Base-by-base conservation (phyloP, 2,113 vertebrate species). In the Xyrauchen texanus region DNA sequence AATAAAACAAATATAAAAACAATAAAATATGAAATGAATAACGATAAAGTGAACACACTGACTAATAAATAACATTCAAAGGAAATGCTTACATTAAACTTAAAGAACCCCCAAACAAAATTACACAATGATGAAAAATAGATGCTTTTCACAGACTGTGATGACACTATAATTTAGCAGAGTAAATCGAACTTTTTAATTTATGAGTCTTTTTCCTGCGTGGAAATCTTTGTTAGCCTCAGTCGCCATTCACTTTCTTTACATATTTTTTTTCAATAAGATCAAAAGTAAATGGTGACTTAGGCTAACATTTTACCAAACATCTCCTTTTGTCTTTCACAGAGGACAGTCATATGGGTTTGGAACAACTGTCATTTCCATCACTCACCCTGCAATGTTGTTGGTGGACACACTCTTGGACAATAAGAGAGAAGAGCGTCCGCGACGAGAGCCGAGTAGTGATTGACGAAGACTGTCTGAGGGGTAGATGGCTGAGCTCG, bases 401-500 rank as follows among this genome's bases (percentile, higher is more conserved):
- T 96, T 97, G 67, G 95, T 97, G 77, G 96, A 98, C 69, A 98
- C 95, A 0, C 96, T 97, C 87, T 98, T 98, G 84, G 96, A 95
- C 21, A 98, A 89, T 3, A 94, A 93, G 0, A 97, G 81, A 21
- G 91, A 86, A 2, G 95, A 91, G 0, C 96, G 93, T 42, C 93
- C 93, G 0, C 95, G 92, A 5, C 95, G 95, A 0, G 96, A 90
- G 0, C 96, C 95, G 3, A 97, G 93, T 77, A 96, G 90, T 0
- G 95, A 92, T 72, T 96, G 96, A 5, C 95, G 91, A 80, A 97
- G 93, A 80, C 92, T 98, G 64, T 97, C 95, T 0, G 96, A 96
- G 8, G 94, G 95, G 84, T 97, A 97, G 69, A 96, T 95, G 79
- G 96, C 96, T 0, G 96, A 98, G 34, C 88, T 95, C 0, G 96